Evolutionary conservation across 1,140 invertebrate genomes (phyloP).

Genomic region (Drosophila malerkotliana): DNA sequence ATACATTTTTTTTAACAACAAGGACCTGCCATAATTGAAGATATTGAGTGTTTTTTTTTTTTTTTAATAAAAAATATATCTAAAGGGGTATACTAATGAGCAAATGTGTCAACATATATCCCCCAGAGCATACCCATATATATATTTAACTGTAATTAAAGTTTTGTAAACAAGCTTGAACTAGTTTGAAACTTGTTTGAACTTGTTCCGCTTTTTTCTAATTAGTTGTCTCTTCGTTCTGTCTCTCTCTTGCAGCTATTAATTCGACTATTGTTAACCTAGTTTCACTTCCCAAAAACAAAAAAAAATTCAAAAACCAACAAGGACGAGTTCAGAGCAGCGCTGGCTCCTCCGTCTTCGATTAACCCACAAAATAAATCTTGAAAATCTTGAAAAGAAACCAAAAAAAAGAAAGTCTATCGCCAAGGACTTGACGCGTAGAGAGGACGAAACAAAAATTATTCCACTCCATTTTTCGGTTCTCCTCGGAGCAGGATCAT

Average conservation of each 20-base stretch:
- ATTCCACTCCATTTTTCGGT: slow-evolving; percentile 15
- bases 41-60: background rate
- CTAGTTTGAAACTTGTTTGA: background rate
- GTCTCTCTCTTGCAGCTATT: slow-evolving; percentile 51
- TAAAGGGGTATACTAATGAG: too few species aligned
- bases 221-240: background rate
- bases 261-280: slow-evolving; percentile 73
- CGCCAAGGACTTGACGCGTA: slow-evolving; percentile 6
- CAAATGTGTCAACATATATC: too few species aligned
- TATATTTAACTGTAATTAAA: slow-evolving; percentile 18
- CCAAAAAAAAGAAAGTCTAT: background rate
- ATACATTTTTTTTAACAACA: background rate
- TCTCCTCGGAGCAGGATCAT: slow-evolving; percentile 39
- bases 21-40: background rate
- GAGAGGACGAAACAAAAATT: slow-evolving; percentile 19
- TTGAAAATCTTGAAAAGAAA: background rate
- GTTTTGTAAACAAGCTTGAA: background rate
- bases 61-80: background rate
- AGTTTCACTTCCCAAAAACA: slow-evolving; percentile 67
- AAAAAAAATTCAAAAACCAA: slow-evolving; percentile 30
- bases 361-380: slow-evolving; percentile 14
- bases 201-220: background rate
- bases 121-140: too few species aligned
- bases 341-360: slow-evolving; percentile 22
- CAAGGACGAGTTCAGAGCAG: slow-evolving; percentile 33